phyloP scores from a whole-genome alignment of 92 coral and sea anemone genomes.

The Micromussa lordhowensis region DNA sequence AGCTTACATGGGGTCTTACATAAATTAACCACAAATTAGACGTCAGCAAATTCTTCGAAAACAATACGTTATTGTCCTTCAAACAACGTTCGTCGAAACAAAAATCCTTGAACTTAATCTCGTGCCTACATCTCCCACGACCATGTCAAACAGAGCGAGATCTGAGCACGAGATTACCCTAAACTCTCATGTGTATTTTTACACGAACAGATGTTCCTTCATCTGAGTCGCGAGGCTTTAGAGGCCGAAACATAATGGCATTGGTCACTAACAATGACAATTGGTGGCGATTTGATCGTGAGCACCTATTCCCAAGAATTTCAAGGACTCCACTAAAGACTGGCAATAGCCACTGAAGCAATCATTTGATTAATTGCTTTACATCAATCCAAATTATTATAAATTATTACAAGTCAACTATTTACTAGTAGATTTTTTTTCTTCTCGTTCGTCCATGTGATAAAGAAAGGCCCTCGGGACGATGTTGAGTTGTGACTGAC shows the following conservation, averaged over 20 bases:
- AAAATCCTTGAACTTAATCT: background rate
- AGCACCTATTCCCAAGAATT: background rate
- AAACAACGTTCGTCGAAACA: slow-evolving; percentile 2
- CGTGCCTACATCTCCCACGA: too few species aligned
- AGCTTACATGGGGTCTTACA: background rate
- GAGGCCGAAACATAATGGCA: background rate
- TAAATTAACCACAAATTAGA: slow-evolving; percentile 10
- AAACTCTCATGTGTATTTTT: background rate
- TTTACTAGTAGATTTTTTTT: background rate
- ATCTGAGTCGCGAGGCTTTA: background rate
- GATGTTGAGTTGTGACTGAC: background rate
- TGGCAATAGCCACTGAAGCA: background rate
- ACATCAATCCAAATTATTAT: background rate
- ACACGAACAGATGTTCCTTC: background rate
- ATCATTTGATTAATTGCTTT: background rate
- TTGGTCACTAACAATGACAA: slow-evolving; percentile 6
- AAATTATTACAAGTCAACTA: background rate
- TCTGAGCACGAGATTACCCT: too few species aligned
- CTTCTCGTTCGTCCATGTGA: background rate
- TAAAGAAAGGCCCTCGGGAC: background rate
- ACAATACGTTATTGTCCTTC: slow-evolving; percentile 15
- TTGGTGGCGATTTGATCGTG: background rate
- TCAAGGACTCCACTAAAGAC: background rate
- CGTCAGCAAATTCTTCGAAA: slow-evolving; percentile 12
- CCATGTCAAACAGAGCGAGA: too few species aligned